A percentile compares a stretch with the other conserved stretches of the same genome.
Evolutionary conservation across 2,113 vertebrate species (phyloP).

Genomic region (Leucosticte australis): DNA sequence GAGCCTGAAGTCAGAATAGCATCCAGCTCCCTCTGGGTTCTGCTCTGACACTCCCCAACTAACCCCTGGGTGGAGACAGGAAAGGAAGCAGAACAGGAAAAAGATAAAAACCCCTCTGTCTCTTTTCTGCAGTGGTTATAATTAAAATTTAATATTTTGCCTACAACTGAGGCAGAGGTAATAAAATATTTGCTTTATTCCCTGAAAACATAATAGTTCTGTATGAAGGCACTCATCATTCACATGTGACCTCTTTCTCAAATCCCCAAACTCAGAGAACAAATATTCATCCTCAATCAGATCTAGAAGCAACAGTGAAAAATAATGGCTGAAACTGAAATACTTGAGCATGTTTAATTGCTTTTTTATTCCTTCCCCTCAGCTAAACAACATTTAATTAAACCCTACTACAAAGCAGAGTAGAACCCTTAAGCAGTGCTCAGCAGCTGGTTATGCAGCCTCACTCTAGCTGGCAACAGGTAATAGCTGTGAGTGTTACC

Average conservation of each 20-base stretch:
- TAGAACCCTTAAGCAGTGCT: not conserved
- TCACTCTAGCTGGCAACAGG: not conserved
- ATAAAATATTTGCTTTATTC: not conserved
- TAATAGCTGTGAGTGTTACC: not conserved
- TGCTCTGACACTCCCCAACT: not conserved
- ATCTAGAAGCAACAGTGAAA: not conserved
- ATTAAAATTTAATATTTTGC: not conserved
- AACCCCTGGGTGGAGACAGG: not conserved
- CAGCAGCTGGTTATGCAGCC: not conserved
- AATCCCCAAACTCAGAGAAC: not conserved
- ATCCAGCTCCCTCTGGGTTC: not conserved
- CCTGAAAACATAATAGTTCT: not conserved
- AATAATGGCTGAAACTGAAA: not conserved
- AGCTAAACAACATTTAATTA: not conserved
- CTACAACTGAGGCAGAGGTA: not conserved
- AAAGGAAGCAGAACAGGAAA: not conserved
- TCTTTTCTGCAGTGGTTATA: not conserved
- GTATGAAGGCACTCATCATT: not conserved
- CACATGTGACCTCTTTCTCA: not conserved
- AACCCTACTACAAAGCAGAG: not conserved
- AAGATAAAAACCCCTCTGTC: not conserved
- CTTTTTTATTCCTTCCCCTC: not conserved
- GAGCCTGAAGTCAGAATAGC: not conserved
- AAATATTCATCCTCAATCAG: not conserved
- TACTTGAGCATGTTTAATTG: not conserved